Base-by-base conservation (phyloP, 2,888 invertebrate genomes). In the Doris montereyensis region DNA sequence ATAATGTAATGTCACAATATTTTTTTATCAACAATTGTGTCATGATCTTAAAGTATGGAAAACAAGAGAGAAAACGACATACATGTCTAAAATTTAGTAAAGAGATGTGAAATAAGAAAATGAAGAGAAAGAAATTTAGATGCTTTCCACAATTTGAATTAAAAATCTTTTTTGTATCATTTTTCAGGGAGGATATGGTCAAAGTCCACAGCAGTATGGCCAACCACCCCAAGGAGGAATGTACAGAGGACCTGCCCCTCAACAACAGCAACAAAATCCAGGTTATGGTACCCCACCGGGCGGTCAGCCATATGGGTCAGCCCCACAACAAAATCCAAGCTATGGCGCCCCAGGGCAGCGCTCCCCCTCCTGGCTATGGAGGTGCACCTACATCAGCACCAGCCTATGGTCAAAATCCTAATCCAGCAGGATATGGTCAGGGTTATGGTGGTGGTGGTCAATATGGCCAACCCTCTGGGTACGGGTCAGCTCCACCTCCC, bases 111-210 rank as follows among this genome's bases (percentile, higher is more conserved):
- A 68, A 28, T 28, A 68, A 62, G 24, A 62, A 41, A 41, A 10
- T 41, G 52, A 41, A 17, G 5, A 41, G 8, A 17, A 5, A 41
- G 5, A 10, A 13, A 26, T 60, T 17, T 60, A 26, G 13, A 24
- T 75, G 5, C 24, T 34, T 34, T 13, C 65, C 30, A 30, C 32
- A 21, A 30, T 2, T 57, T 26, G 32, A 4, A 13, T n/a, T 30
- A 71, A 2, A 17, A 30, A n/a, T n/a, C n/a, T n/a, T n/a, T n/a
- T n/a, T n/a, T n/a, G n/a, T n/a, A n/a, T n/a, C 34, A 41, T 41
- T 52, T 58, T 73, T 24, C 21, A 85, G 83, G 80, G 82, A 72
- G 85, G 85, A 5, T 85, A 85, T 82, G 85, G 85, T 35, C 83
- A 84, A 70, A 83, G 83, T 21, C n/a, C n/a, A n/a, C n/a, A n/a